Conservation (phyloP, 2,888 invertebrate species). For the Hirtodrosophila histrioides region DNA sequence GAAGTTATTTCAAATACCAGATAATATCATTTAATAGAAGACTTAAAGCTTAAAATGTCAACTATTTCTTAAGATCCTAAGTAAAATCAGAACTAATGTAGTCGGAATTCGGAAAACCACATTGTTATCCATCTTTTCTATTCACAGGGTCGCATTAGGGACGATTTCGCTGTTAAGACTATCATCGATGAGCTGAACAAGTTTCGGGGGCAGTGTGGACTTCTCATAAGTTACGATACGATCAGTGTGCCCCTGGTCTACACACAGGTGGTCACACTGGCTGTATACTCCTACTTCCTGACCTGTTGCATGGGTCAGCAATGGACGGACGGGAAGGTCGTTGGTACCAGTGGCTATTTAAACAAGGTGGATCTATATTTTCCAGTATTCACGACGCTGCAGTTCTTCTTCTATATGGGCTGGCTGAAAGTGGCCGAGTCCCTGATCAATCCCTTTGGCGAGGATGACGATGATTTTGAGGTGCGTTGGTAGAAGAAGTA, state of each 20-base stretch:
- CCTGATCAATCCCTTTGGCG: constrained; percentile 95
- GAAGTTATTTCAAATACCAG: too few relatives aligned
- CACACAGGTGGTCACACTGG: constrained; percentile 94
- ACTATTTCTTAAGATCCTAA: too few relatives aligned
- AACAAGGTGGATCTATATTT: constrained; percentile 93
- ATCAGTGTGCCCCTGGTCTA: constrained; percentile 92
- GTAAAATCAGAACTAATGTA: too few relatives aligned
- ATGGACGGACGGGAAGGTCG: constrained; percentile 89
- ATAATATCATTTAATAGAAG: too few relatives aligned
- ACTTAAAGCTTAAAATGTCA: too few relatives aligned
- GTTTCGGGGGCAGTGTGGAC: constrained; percentile 91
- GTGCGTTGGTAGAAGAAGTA: constrained; percentile 74
- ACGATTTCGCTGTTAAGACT: constrained; percentile 96
- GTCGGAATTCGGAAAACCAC: too few relatives aligned
- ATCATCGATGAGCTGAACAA: constrained; percentile 94
- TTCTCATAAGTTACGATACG: constrained; percentile 91
- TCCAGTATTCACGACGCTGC: constrained; percentile 94
- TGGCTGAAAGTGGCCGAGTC: constrained; percentile 97
- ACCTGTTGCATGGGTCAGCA: constrained; percentile 95
- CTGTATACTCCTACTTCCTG: constrained; percentile 95
- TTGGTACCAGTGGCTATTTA: constrained; percentile 82
- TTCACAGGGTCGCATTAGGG: constrained; percentile 90
- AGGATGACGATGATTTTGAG: constrained; percentile 96
- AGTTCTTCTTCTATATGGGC: constrained; percentile 95
- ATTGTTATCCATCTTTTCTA: not conserved